These are phyloP conservation scores for Periophthalmus modestus DNA, from an alignment of 2,113 vertebrate genomes.

Conservation along the genomic window DNA sequence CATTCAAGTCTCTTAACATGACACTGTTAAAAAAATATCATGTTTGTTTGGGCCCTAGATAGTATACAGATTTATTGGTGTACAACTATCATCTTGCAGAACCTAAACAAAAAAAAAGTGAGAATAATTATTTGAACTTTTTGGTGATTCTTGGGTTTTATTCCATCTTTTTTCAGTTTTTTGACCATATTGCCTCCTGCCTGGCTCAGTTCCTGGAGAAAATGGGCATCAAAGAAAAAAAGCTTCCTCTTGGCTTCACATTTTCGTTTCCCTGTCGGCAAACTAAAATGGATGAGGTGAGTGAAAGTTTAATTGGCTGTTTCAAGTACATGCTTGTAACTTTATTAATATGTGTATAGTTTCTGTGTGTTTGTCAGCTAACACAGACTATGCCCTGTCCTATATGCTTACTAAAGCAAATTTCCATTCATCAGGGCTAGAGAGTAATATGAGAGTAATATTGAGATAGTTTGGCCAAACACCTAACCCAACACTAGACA, in stretches of 20 bases:
- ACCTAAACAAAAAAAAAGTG: background rate
- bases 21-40: too few relatives aligned
- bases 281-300: slow-evolving; percentile 94
- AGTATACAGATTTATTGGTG: too few relatives aligned
- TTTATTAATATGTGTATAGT: too few relatives aligned
- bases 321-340: background rate
- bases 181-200: slow-evolving; percentile 93
- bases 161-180: slow-evolving; percentile 79
- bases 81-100: too few relatives aligned
- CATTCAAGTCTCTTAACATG: background rate
- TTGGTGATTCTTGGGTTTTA: background rate
- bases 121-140: background rate
- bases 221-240: slow-evolving; percentile 91
- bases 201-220: slow-evolving; percentile 92
- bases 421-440: too few relatives aligned
- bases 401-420: too few relatives aligned
- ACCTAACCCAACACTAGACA: too few relatives aligned
- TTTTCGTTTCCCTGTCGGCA: slow-evolving; percentile 96
- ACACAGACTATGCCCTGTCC: too few relatives aligned
- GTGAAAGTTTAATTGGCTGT: slow-evolving; percentile 11
- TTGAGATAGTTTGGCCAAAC: too few relatives aligned
- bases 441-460: too few relatives aligned
- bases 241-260: slow-evolving; percentile 93
- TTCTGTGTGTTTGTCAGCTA: too few relatives aligned
- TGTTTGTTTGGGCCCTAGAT: background rate